A percentile compares a stretch with the other conserved stretches of the same genome.
Evolutionary conservation across 1,140 invertebrate genomes (phyloP).

Genomic region (Zaprionus inermis): DNA sequence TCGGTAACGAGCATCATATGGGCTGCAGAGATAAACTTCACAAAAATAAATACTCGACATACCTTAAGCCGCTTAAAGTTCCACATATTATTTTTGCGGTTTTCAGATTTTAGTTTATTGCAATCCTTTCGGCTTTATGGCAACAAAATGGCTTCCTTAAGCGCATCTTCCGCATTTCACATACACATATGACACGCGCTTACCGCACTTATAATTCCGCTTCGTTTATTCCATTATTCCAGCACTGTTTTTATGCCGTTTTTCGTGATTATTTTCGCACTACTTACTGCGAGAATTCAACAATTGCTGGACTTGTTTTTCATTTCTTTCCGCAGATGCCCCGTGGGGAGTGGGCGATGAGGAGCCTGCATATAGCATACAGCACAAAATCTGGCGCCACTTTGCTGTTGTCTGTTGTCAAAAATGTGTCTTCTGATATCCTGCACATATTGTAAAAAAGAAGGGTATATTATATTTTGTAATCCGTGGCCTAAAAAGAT

Average conservation of each 20-base stretch:
- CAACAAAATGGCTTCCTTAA: neutral
- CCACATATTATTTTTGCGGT: neutral
- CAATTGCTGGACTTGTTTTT: conserved; percentile 22
- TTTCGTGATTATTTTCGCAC: conserved; percentile 2
- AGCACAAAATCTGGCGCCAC: conserved; percentile 62
- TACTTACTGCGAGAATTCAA: conserved; percentile 16
- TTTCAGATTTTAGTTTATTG: neutral
- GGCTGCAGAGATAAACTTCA: too few species aligned
- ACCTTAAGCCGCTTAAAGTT: neutral
- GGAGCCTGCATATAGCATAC: neutral
- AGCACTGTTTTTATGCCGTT: neutral
- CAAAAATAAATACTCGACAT: too few species aligned
- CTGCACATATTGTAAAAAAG: neutral
- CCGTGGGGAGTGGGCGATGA: neutral
- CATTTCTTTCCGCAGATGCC: neutral
- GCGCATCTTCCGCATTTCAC: neutral
- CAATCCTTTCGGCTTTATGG: neutral
- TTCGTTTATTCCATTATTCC: neutral
- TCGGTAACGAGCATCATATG: neutral
- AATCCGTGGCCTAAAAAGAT: neutral
- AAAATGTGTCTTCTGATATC: conserved; percentile 45
- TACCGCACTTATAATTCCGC: neutral
- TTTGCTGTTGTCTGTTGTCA: conserved; percentile 65
- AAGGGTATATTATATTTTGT: neutral
- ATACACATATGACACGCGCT: neutral